Conservation (phyloP, 2,797 vertebrate genomes). For the Botia almorhae region DNA sequence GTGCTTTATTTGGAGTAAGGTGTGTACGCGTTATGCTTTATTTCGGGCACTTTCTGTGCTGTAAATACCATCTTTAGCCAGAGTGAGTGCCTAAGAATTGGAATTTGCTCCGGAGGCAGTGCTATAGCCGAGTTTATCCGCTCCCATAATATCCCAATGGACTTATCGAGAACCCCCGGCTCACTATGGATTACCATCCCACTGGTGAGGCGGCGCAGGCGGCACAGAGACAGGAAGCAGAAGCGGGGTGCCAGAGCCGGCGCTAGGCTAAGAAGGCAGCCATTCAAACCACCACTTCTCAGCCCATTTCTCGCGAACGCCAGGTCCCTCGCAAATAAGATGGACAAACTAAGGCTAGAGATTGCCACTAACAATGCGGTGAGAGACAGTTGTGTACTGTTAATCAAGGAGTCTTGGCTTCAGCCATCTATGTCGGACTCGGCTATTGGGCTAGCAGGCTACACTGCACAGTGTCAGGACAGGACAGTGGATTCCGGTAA, state of each 20-base stretch:
- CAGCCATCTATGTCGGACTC: neutral
- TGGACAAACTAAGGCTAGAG: constrained; percentile 8
- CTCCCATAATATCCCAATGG: neutral
- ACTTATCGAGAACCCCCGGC: neutral
- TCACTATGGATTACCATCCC: constrained; percentile 16
- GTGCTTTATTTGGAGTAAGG: no score
- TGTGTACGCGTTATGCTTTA: no score
- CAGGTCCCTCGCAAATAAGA: constrained; percentile 15
- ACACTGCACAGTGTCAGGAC: constrained; percentile 10
- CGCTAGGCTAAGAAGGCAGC: neutral
- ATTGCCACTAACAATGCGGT: neutral
- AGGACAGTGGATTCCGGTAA: constrained; percentile 5
- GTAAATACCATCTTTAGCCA: no score
- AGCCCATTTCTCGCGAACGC: neutral
- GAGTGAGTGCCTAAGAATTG: neutral
- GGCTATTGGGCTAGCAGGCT: neutral
- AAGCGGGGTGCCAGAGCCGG: neutral
- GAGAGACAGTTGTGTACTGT: neutral
- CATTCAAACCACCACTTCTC: neutral
- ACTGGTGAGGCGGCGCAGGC: neutral
- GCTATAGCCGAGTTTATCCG: neutral
- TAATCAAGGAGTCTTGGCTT: neutral
- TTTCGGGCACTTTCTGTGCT: no score
- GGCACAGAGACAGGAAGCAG: constrained; percentile 3
- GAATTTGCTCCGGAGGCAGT: neutral